phyloP scores from a whole-genome alignment of 2,797 vertebrate species.

The Novumbra hubbsi region DNA sequence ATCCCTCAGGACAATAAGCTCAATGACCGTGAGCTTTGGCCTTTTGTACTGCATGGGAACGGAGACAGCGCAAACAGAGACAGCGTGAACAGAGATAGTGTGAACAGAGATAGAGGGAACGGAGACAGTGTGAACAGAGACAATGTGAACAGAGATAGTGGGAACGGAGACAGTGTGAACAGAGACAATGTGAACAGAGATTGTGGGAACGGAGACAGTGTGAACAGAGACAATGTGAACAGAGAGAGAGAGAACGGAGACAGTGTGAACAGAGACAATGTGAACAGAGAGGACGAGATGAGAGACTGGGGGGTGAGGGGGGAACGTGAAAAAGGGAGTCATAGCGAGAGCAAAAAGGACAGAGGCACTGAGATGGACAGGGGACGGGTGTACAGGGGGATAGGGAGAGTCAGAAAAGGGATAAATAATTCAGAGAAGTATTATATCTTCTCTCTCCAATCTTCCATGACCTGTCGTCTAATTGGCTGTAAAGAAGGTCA shows the following conservation, averaged over 20 bases:
- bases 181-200: background rate
- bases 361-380: slow-evolving; percentile 11
- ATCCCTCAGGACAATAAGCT: background rate
- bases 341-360: background rate
- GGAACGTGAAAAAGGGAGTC: background rate
- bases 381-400: slow-evolving; percentile 16
- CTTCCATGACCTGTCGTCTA: slow-evolving; percentile 50
- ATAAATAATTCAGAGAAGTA: slow-evolving; percentile 64
- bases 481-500: slow-evolving; percentile 58
- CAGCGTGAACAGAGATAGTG: background rate
- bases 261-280: background rate
- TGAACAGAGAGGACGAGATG: background rate
- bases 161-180: background rate
- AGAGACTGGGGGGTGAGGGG: background rate
- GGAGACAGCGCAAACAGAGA: background rate
- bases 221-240: background rate
- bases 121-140: background rate
- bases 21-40: slow-evolving; percentile 3
- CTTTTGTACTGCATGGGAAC: background rate
- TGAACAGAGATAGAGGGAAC: background rate
- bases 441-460: slow-evolving; percentile 45
- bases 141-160: background rate
- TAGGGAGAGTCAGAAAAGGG: slow-evolving; percentile 16
- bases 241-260: background rate
- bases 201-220: background rate